Evolutionary conservation across 2,888 invertebrate genomes (phyloP).

Genomic region (Ariolimax columbianus): DNA sequence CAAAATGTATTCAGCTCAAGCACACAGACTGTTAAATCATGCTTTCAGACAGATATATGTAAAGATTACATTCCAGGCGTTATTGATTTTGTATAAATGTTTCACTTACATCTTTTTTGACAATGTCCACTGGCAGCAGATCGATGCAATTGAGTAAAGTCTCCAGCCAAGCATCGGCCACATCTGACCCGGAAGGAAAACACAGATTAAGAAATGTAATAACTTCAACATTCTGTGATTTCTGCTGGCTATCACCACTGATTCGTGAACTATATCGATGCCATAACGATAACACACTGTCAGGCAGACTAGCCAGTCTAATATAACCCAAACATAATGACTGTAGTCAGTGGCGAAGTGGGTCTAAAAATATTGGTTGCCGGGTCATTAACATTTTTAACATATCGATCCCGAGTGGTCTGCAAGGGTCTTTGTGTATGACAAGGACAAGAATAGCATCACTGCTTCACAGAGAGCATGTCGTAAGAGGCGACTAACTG

Average conservation of each 20-base stretch:
- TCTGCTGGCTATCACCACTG: neutral
- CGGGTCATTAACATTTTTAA: no score
- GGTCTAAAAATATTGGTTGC: no score
- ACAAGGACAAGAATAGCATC: no score
- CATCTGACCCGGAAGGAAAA: constrained; percentile 80
- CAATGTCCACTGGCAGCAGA: constrained; percentile 82
- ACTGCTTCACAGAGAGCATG: no score
- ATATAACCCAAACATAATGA: no score
- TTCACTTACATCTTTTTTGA: constrained; percentile 82
- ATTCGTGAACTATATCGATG: neutral
- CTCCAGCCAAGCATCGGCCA: constrained; percentile 85
- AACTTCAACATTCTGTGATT: neutral
- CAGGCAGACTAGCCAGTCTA: no score
- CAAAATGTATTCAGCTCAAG: neutral
- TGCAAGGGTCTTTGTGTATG: no score
- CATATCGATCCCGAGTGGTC: no score
- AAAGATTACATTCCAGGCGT: neutral
- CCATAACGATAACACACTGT: neutral
- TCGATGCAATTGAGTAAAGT: constrained; percentile 84
- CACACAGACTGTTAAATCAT: neutral
- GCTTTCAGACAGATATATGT: neutral
- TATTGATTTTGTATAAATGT: neutral
- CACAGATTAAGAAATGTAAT: neutral
- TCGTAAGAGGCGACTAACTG: no score
- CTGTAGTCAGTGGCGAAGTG: no score